Conservation (phyloP, 2,888 invertebrate species). For the Mechanitis messenoides region DNA sequence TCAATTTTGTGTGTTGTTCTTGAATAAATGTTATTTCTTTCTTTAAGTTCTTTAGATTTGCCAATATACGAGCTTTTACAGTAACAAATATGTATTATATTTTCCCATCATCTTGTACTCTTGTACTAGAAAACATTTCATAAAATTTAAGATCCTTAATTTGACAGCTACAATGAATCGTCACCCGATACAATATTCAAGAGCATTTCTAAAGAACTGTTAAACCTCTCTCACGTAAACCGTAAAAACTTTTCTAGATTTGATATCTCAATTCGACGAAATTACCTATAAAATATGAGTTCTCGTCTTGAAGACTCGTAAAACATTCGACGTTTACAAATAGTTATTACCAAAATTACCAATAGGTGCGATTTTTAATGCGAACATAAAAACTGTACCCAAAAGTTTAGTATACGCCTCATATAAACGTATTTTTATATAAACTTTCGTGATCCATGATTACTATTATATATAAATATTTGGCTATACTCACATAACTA, state of each 20-base stretch:
- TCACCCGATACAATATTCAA: conserved; percentile 10
- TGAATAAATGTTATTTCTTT: no score
- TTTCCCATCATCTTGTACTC: no score
- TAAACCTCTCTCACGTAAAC: conserved; percentile 31
- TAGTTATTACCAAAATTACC: conserved; percentile 21
- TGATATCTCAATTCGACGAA: conserved; percentile 47
- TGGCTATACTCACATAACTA: no score
- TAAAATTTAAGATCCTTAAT: neutral
- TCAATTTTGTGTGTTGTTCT: no score
- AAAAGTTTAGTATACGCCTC: conserved; percentile 24
- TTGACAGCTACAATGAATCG: neutral
- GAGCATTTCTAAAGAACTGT: conserved; percentile 18
- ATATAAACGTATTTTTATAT: no score
- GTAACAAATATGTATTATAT: no score
- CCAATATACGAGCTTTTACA: no score
- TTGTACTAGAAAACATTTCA: no score
- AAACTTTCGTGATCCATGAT: no score
- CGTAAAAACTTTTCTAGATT: conserved; percentile 44
- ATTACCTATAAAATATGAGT: conserved; percentile 59
- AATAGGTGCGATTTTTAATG: conserved; percentile 42
- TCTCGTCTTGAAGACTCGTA: conserved; percentile 53
- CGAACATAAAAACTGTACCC: conserved; percentile 39
- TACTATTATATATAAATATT: no score
- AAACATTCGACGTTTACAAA: conserved; percentile 43
- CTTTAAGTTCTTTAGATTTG: no score